These are phyloP conservation scores for Helogale parvula DNA, from an alignment of 2,113 vertebrate species.

Conservation along the genomic window DNA sequence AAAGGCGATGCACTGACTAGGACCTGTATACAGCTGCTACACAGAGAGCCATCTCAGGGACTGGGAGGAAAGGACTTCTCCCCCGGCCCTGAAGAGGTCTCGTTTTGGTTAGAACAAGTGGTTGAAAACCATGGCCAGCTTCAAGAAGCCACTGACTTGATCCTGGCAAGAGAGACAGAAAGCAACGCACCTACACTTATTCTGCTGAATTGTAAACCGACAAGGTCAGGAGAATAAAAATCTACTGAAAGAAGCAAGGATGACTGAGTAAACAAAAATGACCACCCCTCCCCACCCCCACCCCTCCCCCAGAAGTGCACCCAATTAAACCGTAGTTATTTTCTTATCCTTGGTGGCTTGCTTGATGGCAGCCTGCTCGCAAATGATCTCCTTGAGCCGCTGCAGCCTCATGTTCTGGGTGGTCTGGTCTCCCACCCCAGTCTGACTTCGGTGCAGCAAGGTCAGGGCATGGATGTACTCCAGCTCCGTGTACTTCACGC, in stretches of 20 bases:
- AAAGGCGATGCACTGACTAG: not conserved
- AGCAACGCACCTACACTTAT: not conserved
- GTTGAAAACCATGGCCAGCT: not conserved
- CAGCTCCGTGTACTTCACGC: conserved; percentile 97
- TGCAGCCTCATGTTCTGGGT: conserved; percentile 96
- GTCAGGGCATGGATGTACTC: conserved; percentile 98
- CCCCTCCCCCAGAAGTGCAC: rapidly evolving
- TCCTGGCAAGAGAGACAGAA: conserved; percentile 1
- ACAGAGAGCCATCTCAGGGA: not conserved
- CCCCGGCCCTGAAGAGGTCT: not conserved
- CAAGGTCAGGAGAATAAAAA: not conserved
- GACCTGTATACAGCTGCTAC: not conserved
- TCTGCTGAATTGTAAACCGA: not conserved
- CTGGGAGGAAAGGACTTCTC: not conserved
- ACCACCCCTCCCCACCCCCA: rapidly evolving
- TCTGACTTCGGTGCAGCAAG: conserved; percentile 97
- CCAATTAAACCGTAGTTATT: conserved; percentile 94
- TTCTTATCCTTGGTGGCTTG: conserved; percentile 99
- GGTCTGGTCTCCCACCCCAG: conserved; percentile 95
- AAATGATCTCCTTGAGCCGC: conserved; percentile 98
- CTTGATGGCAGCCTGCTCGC: conserved; percentile 98
- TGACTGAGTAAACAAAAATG: not conserved
- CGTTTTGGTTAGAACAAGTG: not conserved
- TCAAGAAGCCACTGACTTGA: conserved; percentile 42
- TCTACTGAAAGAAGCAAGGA: not conserved